These are phyloP conservation scores for Pandemis corylana DNA, from an alignment of 2,888 invertebrate genomes.

Conservation along the genomic window DNA sequence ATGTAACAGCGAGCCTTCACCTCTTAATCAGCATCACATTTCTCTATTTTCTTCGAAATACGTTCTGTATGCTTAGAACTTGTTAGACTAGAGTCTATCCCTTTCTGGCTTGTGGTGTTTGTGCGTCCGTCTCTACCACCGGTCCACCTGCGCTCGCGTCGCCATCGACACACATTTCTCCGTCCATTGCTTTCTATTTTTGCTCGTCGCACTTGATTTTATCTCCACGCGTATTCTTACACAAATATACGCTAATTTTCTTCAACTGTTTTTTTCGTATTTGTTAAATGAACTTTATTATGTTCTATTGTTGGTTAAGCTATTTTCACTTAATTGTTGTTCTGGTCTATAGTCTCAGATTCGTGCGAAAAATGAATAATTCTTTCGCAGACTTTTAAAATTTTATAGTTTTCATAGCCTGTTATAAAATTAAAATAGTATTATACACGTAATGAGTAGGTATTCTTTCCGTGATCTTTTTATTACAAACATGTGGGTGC, in stretches of 20 bases:
- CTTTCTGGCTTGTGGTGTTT: constrained; percentile 66
- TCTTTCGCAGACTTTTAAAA: constrained; percentile 31
- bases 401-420: constrained; percentile 28
- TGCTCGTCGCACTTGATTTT: constrained; percentile 71
- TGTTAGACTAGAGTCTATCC: constrained; percentile 69
- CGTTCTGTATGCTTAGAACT: constrained; percentile 67
- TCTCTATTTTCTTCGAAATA: constrained; percentile 75
- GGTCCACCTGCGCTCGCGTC: constrained; percentile 74
- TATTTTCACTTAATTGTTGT: constrained; percentile 40
- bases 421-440: constrained; percentile 29
- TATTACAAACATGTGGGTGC: constrained; percentile 29
- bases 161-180: constrained; percentile 82
- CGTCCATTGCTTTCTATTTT: constrained; percentile 83
- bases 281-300: constrained; percentile 34
- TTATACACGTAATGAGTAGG: constrained; percentile 29
- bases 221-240: constrained; percentile 59
- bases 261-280: constrained; percentile 29
- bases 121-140: constrained; percentile 63
- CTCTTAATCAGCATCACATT: constrained; percentile 69
- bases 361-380: constrained; percentile 40
- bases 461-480: constrained; percentile 22
- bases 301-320: constrained; percentile 32
- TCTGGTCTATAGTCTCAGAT: constrained; percentile 21
- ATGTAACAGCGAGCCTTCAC: constrained; percentile 54
- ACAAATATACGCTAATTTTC: constrained; percentile 41